These are phyloP conservation scores for Noturus placidus DNA, from an alignment of 2,113 vertebrate species.

Conservation along the genomic window DNA sequence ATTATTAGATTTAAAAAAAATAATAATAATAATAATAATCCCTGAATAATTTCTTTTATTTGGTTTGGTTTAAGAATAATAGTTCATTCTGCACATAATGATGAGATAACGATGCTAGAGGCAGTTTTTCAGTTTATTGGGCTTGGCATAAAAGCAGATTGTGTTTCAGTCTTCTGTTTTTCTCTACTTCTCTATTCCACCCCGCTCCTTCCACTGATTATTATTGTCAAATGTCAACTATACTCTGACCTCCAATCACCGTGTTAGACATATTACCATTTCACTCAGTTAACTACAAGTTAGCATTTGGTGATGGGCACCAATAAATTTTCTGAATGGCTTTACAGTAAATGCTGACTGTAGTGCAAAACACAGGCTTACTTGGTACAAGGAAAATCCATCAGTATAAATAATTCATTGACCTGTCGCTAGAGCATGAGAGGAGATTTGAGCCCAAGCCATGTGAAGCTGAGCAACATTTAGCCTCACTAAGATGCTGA, in stretches of 20 bases:
- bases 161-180: neutral
- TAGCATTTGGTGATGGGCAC: constrained; percentile 8
- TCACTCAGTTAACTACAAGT: constrained; percentile 22
- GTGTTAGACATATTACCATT: neutral
- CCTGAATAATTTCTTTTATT: neutral
- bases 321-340: constrained; percentile 27
- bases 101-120: neutral
- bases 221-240: neutral
- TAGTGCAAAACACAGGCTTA: constrained; percentile 53
- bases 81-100: neutral
- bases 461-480: constrained; percentile 66
- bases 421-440: constrained; percentile 60
- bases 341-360: constrained; percentile 58
- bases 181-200: constrained; percentile 4
- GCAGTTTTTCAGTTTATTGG: neutral
- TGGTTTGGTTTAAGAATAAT: neutral
- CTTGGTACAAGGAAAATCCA: constrained; percentile 72
- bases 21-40: no score
- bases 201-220: neutral
- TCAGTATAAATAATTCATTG: constrained; percentile 78
- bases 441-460: constrained; percentile 60
- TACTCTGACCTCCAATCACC: constrained; percentile 9
- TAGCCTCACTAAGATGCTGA: constrained; percentile 49
- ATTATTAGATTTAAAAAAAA: no score
- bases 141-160: neutral